Conservation (phyloP, 2,888 invertebrate species). For the Caenorhabditis sp. region DNA sequence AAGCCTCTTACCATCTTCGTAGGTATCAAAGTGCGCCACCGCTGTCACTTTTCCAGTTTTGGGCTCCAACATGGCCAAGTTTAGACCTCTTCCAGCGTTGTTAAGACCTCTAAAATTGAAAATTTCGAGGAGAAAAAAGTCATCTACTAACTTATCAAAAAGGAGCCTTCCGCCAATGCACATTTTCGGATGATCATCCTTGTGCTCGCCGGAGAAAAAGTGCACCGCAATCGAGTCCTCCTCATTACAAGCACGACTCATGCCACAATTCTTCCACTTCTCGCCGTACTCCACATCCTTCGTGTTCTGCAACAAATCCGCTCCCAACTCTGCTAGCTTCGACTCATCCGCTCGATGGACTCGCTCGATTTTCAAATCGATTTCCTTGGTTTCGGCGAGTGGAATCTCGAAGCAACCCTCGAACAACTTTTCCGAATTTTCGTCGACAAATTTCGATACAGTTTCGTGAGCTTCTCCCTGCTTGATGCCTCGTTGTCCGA, state of each 20-base stretch:
- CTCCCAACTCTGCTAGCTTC: conserved; percentile 67
- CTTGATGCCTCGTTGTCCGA: conserved; percentile 72
- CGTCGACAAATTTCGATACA: conserved; percentile 37
- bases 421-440: conserved; percentile 27
- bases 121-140: background rate
- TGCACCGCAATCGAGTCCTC: conserved; percentile 67
- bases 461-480: conserved; percentile 69
- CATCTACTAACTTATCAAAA: conserved; percentile 69
- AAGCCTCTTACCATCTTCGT: conserved; percentile 84
- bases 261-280: conserved; percentile 70
- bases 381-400: conserved; percentile 66
- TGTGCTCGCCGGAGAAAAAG: conserved; percentile 84
- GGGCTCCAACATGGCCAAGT: conserved; percentile 85
- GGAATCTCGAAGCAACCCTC: conserved; percentile 74
- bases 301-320: conserved; percentile 37
- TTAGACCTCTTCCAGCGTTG: conserved; percentile 86
- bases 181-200: conserved; percentile 85
- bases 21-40: conserved; percentile 86
- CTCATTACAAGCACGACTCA: conserved; percentile 60
- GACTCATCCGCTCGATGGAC: conserved; percentile 69
- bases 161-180: conserved; percentile 85
- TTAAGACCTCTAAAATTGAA: conserved; percentile 83
- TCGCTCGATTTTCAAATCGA: conserved; percentile 49
- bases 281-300: conserved; percentile 62
- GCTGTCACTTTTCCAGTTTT: conserved; percentile 84